Base-by-base conservation (phyloP, 1,140 invertebrate species). In the Holotrichia oblita region DNA sequence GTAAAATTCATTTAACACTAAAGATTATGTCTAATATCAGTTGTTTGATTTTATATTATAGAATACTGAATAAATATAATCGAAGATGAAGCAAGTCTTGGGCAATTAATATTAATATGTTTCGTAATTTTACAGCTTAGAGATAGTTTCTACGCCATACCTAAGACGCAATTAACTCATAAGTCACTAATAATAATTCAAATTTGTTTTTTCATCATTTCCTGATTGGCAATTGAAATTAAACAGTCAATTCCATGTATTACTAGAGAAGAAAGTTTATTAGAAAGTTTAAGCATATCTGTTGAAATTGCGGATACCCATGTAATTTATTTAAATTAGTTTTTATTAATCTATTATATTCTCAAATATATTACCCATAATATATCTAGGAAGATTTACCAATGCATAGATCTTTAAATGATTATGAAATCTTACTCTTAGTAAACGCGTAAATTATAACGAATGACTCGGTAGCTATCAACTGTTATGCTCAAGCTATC, bases 361-460 rank as follows among this genome's bases (percentile, higher is more conserved):
- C 48, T 55, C 14, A 55, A 55, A 55, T 55, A 55, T 55, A 17
- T 55, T 17, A 14, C 48, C 4, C 3, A 14, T n/a, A 55, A 55
- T 55, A 14, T 55, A 55, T 17, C 48, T 7, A 55, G 48, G 48
- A 55, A 55, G 48, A 55, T 55, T 55, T 55, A 7, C 14, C 48
- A n/a, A 17, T 17, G 14, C 17, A 55, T 55, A 17, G 48, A 55
- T 55, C 14, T n/a, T 14, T 17, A 17, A 55, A n/a, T 4, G n/a
- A 55, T 55, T 55, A 55, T 55, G 48, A 55, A 55, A 55, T 55
- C 12, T 6, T n/a, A 55, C 14, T n/a, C 48, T 55, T 4, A 4
- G 27, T 55, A 55, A 55, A 17, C n/a, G n/a, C 48, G 48, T 55
- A 55, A 55, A 55, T 55, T 55, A 55, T 55, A 55, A 55, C 48